Base-by-base conservation (phyloP, 2,888 invertebrate genomes). In the Platycnemis pennipes region DNA sequence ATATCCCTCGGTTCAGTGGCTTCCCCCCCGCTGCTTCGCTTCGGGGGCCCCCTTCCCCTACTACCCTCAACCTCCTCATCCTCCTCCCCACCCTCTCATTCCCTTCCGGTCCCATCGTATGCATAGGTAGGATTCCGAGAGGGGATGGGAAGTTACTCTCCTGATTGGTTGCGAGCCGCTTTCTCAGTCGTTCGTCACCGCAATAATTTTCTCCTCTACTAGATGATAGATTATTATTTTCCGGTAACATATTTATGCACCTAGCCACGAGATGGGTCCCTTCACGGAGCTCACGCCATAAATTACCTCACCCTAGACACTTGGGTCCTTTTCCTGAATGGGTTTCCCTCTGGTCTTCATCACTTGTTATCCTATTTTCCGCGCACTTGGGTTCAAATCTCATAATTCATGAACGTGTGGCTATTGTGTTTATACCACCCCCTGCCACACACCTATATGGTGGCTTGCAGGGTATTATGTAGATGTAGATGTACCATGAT, bases 1-100 rank as follows among this genome's bases (percentile, higher is more conserved):
- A 77, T 77, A 31, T 77, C 37, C 37, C 77, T 16, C 37, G 77
- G 77, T 77, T 77, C 77, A 77, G 77, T 77, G 77, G 77, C 77
- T 77, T 31, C 37, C 37, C 77, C n/a, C 77, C 77, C 77, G 63
- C 26, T 63, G 63, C 63, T 26, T 22, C 26, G 63, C 19, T 16
- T 16, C 22, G 5, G 19, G 22, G 16, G 56, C 22, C 19, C 69
- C 31, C 77, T 11, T 4, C 37, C 37, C 37, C 13, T 1, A 11
- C 77, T 4, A 16, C 2, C 77, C 37, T 37, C 37, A 8, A 7
- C 37, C 8, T 2, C 37, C 11, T 37, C 77, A n/a, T n/a, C n/a
- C n/a, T n/a, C 77, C 37, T 37, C 37, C 31, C 37, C 37, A 37
- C 7, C 37, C 11, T 37, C 77, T 2, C 77, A 11, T 31, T 37